A percentile compares a stretch with the other conserved stretches of the same genome.
These are phyloP conservation scores for Acheta domesticus DNA, from an alignment of 2,888 invertebrate genomes.

Conservation along the genomic window DNA sequence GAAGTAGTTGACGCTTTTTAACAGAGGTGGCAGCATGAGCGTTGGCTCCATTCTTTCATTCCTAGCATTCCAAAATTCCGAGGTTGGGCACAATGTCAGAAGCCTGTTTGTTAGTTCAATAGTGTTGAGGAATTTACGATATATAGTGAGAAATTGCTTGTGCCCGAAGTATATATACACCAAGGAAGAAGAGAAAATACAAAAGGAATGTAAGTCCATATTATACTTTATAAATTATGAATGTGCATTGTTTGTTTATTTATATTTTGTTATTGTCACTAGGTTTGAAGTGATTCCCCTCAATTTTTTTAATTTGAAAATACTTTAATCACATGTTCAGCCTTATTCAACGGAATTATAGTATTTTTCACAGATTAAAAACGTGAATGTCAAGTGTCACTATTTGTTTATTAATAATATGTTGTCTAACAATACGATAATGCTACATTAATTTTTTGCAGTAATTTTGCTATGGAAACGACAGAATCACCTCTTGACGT, in stretches of 20 bases:
- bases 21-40: constrained; percentile 33
- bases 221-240: constrained; percentile 27
- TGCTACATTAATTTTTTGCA: neutral
- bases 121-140: constrained; percentile 32
- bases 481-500: constrained; percentile 84
- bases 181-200: neutral
- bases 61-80: constrained; percentile 40
- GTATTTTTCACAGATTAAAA: too few species aligned
- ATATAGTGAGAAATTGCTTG: constrained; percentile 11
- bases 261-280: neutral
- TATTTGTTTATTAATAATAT: too few species aligned
- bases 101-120: constrained; percentile 32
- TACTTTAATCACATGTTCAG: too few species aligned
- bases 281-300: neutral
- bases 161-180: neutral
- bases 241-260: neutral
- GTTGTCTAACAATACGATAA: too few species aligned
- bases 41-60: constrained; percentile 40
- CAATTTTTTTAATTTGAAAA: neutral
- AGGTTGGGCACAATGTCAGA: constrained; percentile 40
- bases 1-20: constrained; percentile 32
- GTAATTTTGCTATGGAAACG: constrained; percentile 57
- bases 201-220: constrained; percentile 27
- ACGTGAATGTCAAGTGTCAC: too few species aligned
- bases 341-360: too few species aligned